Conservation (phyloP, 2,113 vertebrate genomes). For the Leucopternis melanops region DNA sequence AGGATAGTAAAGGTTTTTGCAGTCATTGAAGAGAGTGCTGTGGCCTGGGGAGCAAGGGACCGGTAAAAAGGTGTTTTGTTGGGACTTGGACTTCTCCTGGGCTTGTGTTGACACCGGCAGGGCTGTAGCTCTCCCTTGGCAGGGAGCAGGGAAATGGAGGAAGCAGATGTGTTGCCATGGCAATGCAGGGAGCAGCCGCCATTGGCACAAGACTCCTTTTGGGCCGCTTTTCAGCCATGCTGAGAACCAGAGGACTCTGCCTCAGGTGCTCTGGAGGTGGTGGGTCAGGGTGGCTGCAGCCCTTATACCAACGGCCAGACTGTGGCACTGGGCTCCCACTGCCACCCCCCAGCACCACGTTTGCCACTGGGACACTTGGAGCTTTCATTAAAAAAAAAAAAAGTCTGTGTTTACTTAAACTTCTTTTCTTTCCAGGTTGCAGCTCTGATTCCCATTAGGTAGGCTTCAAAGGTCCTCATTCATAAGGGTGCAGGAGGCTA, state of each 20-base stretch:
- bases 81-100: background rate
- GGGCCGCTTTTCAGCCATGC: rapidly evolving
- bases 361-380: background rate
- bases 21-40: background rate
- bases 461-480: background rate
- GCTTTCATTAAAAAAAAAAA: background rate
- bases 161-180: constrained; percentile 19
- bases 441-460: background rate
- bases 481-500: background rate
- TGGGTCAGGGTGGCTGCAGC: background rate
- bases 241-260: background rate
- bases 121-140: background rate
- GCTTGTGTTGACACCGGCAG: background rate
- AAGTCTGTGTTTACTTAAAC: background rate
- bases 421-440: background rate
- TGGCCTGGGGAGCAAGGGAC: background rate
- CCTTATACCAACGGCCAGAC: background rate
- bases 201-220: background rate
- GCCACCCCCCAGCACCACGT: background rate
- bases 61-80: background rate
- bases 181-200: background rate
- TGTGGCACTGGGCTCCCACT: background rate
- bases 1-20: background rate
- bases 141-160: background rate
- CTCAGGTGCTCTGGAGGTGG: background rate